These are phyloP conservation scores for Torymus tubicola DNA, from an alignment of 2,888 invertebrate species.

Conservation along the genomic window DNA sequence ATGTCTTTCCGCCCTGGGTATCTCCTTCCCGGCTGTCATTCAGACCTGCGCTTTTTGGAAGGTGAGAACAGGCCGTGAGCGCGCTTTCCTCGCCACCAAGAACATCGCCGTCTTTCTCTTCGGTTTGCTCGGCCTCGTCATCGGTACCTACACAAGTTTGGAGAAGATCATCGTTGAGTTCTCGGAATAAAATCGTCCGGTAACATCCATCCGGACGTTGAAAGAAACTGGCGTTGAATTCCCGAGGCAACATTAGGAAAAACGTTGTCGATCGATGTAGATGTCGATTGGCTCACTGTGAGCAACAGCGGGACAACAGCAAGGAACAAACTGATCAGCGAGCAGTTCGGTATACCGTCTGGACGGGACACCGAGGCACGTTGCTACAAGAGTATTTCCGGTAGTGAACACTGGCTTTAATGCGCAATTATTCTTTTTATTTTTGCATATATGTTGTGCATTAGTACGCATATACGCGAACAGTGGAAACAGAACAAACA, in stretches of 20 bases:
- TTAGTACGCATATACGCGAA: no score
- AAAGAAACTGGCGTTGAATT: neutral
- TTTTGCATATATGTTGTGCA: neutral
- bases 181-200: neutral
- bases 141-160: constrained; percentile 85
- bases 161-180: constrained; percentile 77
- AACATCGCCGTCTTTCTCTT: constrained; percentile 82
- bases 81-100: constrained; percentile 80
- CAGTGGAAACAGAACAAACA: constrained; percentile 33
- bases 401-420: constrained; percentile 6
- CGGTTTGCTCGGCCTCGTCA: constrained; percentile 82
- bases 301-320: no score
- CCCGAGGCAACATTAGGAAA: neutral
- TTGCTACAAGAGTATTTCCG: neutral
- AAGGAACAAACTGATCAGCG: no score
- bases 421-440: constrained; percentile 8
- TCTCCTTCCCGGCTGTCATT: constrained; percentile 93
- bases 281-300: no score
- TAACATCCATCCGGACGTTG: neutral
- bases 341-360: no score
- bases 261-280: no score
- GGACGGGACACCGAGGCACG: neutral
- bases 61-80: constrained; percentile 78
- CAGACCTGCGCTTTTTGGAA: constrained; percentile 91
- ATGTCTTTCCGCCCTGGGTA: constrained; percentile 90